Conservation (phyloP, 1,140 invertebrate genomes). For the Chionoecetes opilio region DNA sequence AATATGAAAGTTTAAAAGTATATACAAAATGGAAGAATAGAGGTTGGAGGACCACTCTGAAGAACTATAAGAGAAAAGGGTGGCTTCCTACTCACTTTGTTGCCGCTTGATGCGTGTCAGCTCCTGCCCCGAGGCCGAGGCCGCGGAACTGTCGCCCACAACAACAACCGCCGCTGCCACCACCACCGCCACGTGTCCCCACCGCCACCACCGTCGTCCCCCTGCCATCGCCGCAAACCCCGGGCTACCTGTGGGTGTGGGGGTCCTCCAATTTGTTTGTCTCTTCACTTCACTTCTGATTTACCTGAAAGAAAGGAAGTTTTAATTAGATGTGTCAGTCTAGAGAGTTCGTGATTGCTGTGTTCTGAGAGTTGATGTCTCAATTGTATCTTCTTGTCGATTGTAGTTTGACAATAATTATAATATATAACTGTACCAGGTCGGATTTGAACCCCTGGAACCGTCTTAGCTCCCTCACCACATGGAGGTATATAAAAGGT, state of each 20-base stretch:
- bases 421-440: too few species aligned
- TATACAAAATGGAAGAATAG: too few species aligned
- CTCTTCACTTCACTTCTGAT: neutral
- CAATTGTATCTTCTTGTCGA: neutral
- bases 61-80: neutral
- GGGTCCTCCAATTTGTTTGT: neutral
- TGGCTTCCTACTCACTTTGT: neutral
- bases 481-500: too few species aligned
- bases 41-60: neutral
- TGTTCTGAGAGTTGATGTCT: too few species aligned
- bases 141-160: neutral
- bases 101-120: neutral
- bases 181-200: neutral
- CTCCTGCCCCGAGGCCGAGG: neutral
- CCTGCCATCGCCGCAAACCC: neutral
- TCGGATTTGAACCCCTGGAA: too few species aligned
- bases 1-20: too few species aligned
- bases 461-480: too few species aligned
- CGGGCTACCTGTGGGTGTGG: neutral
- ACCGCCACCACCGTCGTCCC: conserved; percentile 21
- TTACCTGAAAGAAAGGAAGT: neutral
- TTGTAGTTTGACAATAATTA: too few species aligned
- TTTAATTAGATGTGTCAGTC: too few species aligned
- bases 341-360: too few species aligned
- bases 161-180: neutral